Percentiles rank a stretch among this genome's conserved stretches.
phyloP scores from a whole-genome alignment of 2,888 invertebrate genomes.

The Drosophila atripex region DNA sequence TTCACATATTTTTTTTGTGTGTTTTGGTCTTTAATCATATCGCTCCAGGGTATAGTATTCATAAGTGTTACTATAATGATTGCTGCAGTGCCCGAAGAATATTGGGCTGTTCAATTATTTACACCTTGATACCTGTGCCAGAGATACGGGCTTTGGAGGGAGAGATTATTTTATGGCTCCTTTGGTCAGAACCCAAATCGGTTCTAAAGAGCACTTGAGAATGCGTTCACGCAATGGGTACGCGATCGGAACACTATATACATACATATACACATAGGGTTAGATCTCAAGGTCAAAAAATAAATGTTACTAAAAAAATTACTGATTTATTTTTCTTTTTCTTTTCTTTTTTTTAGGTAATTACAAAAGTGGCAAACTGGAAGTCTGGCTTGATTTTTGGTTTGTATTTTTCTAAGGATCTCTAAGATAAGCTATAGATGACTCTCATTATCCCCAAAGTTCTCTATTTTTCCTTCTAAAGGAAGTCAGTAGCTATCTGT shows the following conservation, averaged over 20 bases:
- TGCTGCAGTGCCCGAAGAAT: constrained; percentile 21
- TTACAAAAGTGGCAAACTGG: neutral
- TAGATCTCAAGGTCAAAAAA: constrained; percentile 17
- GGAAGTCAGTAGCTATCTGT: constrained; percentile 33
- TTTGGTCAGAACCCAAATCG: constrained; percentile 11
- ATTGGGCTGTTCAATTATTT: constrained; percentile 51
- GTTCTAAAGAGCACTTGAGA: constrained; percentile 21
- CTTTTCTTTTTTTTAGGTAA: constrained; percentile 8
- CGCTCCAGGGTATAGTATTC: constrained; percentile 24
- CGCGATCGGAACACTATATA: neutral
- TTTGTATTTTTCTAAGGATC: too few relatives aligned
- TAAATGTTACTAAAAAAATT: too few relatives aligned
- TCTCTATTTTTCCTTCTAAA: neutral
- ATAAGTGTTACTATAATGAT: constrained; percentile 52
- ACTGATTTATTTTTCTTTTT: neutral
- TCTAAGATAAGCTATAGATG: too few relatives aligned
- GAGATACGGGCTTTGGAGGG: constrained; percentile 24
- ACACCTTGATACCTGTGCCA: constrained; percentile 41
- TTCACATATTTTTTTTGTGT: too few relatives aligned
- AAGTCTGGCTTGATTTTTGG: too few relatives aligned
- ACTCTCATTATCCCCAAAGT: too few relatives aligned
- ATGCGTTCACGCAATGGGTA: constrained; percentile 32
- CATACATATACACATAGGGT: constrained; percentile 19
- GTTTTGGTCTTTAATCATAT: constrained; percentile 39
- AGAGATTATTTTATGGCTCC: constrained; percentile 34